Base-by-base conservation (phyloP, 1,140 invertebrate species). In the Hylaeus anthracinus region DNA sequence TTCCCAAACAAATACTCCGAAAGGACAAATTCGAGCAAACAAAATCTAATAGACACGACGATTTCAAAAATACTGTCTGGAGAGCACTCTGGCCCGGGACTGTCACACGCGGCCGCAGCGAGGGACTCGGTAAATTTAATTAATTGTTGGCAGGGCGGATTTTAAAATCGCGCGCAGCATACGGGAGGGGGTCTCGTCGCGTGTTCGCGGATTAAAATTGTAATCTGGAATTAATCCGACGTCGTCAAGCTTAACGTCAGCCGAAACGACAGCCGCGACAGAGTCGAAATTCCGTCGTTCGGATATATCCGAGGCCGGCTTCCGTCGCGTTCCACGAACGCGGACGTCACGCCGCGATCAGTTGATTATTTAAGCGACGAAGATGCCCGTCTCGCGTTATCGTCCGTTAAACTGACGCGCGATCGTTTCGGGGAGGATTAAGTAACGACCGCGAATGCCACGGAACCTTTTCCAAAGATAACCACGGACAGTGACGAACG, bases 161-260 rank as follows among this genome's bases (percentile, higher is more conserved):
- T 72, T 63, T 51, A 72, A 72, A 72, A 39, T 41, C 12, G 37
- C 15, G 15, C 12, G 37, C 15, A 37, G 14, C 14, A 66, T 3
- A 56, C 5, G 39, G 55, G 14, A 12, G 5, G 41, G 41, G n/a
- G 5, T 45, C 55, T 45, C 15, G 12, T 12, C 14, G 8, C 26
- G 48, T 48, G 41, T 70, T 61, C 4, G 39, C 15, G 15, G 60
- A 82, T 78, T 69, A 84, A 85, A 72, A 83, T 67, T 56, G 64
- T 55, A 83, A 74, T 84, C 61, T 48, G 58, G 37, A 84, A 84
- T 81, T 80, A 85, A 84, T 71, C 43, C 72, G 53, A 53, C 76
- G 53, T 41, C 37, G 60, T 67, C 66, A 56, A 41, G 71, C 69
- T 83, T 85, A 61, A 71, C 51, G 70, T 84, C 71, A 53, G 61